phyloP scores from a whole-genome alignment of 2,888 invertebrate genomes.

The Vesta saturnalis region DNA sequence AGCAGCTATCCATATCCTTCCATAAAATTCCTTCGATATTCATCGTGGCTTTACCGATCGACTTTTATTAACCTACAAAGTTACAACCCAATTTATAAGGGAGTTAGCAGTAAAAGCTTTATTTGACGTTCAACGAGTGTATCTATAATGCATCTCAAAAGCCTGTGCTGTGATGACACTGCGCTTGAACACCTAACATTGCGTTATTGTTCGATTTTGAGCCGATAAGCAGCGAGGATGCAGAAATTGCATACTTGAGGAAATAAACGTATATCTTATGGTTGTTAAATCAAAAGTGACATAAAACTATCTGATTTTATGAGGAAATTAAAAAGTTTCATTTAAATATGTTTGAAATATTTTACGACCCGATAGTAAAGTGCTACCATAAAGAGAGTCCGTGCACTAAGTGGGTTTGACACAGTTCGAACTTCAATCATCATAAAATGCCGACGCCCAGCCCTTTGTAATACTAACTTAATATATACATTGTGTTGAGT shows the following conservation, averaged over 20 bases:
- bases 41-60: neutral
- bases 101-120: constrained; percentile 52
- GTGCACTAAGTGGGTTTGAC: constrained; percentile 59
- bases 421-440: constrained; percentile 60
- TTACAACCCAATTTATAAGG: constrained; percentile 45
- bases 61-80: constrained; percentile 13
- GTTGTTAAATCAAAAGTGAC: constrained; percentile 58
- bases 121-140: constrained; percentile 42
- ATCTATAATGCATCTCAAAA: constrained; percentile 45
- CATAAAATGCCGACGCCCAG: constrained; percentile 57
- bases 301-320: constrained; percentile 60
- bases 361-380: constrained; percentile 59
- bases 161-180: constrained; percentile 45
- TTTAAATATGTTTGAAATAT: constrained; percentile 60
- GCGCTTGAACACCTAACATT: constrained; percentile 47
- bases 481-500: constrained; percentile 46
- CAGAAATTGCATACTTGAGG: constrained; percentile 29
- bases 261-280: constrained; percentile 43
- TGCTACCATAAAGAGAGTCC: constrained; percentile 56
- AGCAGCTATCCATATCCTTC: neutral
- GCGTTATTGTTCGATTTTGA: constrained; percentile 49
- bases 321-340: constrained; percentile 60
- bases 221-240: constrained; percentile 43
- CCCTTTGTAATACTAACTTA: constrained; percentile 57
- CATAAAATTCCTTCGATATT: constrained; percentile 1